Evolutionary conservation across 2,113 vertebrate species (phyloP), one percentile per base, ranked within the genome.

Genomic region (Meriones unguiculatus): DNA sequence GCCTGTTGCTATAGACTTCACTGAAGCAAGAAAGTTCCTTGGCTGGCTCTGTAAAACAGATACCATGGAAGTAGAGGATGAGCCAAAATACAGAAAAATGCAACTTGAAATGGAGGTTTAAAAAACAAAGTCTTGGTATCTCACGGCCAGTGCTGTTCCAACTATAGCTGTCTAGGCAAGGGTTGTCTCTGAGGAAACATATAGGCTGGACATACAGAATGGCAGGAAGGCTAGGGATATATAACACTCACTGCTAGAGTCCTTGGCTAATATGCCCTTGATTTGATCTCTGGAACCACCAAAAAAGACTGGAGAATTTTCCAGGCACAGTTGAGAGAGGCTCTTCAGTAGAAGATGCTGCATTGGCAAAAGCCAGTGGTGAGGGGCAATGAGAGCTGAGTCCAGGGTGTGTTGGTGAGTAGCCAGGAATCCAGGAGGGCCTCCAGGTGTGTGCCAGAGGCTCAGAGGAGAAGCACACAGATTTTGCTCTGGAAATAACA

Each of bases 401-500:
- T 87, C 46, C 59, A 1, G 11, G 67, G 46, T 54, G 50, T 15
- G 35, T 65, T 67, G 18, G 46, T 14, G 20, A 72, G n/a, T 20
- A 69, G 35, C 81, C 8, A 3, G 18, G 59, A 86, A 24, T 30
- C 25, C 4, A 1, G 38, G 65, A 52, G 2, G 50, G 35, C 5
- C 69, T 54, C 2, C 91, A 67, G 72, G 12, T 38, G 3, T 54
- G 32, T 35, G 38, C 81, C 11, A 28, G 7, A 52, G 30, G 46
- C 59, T 52, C 28, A 38, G 81, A 52, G 13, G n/a, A 57, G 65
- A 93, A 59, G 35, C 0, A 0, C 17, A 0, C 2, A 20, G 35
- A 7, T 52, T 95, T 91, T 77, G 86, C 78, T 95, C 91, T 62
- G 50, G 73, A 64, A 75, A 65, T 25, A 80, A 76, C 80, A 70